Conservation (phyloP, 37 sponge, comb jelly and placozoan genomes). For the Aphrocallistes beatrix region DNA sequence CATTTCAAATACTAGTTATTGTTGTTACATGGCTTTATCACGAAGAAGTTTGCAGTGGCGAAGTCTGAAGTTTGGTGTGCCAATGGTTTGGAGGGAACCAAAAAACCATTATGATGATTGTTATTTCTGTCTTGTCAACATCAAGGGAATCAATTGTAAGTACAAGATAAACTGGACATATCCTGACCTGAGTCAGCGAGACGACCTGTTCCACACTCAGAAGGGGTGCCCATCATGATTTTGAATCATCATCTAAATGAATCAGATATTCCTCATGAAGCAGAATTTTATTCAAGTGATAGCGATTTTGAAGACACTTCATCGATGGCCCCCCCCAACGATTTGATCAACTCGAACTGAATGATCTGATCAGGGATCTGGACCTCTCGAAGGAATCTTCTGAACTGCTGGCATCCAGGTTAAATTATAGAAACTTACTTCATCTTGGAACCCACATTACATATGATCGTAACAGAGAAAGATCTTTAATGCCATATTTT, state of each 20-base stretch:
- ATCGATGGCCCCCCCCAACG: neutral
- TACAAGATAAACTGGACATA: neutral
- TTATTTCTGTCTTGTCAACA: neutral
- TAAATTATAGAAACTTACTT: neutral
- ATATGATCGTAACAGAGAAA: neutral
- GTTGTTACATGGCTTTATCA: neutral
- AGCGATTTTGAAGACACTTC: neutral
- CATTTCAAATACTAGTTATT: neutral
- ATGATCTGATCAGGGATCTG: neutral
- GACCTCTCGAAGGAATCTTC: neutral
- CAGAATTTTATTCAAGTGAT: neutral
- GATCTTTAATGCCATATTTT: neutral
- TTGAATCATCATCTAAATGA: neutral
- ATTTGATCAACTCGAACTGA: neutral
- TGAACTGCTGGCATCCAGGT: constrained; percentile 1
- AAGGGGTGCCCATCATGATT: neutral
- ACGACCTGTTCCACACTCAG: neutral
- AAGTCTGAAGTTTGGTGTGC: neutral
- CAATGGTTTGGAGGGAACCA: neutral
- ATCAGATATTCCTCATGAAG: neutral
- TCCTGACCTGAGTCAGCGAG: neutral
- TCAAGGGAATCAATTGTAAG: neutral
- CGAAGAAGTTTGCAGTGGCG: neutral
- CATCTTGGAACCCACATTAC: neutral
- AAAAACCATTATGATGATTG: neutral